phyloP scores from a whole-genome alignment of 2,888 invertebrate genomes.

The Mythimna albipuncta region DNA sequence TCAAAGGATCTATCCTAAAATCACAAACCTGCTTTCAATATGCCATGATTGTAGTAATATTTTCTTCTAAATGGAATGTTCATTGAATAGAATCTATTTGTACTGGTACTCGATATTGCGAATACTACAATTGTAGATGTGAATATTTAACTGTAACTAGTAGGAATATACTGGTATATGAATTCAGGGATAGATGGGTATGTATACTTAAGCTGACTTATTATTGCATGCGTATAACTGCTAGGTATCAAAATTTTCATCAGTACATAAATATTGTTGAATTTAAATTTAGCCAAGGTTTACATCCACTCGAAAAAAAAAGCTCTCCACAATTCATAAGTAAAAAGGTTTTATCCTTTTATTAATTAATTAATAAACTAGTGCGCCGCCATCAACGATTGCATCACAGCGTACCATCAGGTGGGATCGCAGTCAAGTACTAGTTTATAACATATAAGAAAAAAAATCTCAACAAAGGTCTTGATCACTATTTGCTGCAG shows the following conservation, averaged over 20 bases:
- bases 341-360: no score
- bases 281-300: neutral
- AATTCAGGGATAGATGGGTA: neutral
- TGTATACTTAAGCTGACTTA: no score
- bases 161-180: neutral
- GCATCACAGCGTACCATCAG: no score
- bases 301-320: neutral
- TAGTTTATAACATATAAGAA: no score
- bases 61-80: neutral
- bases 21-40: conserved; percentile 16
- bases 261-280: neutral
- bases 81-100: neutral
- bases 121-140: neutral
- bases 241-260: no score
- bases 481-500: neutral
- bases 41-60: neutral
- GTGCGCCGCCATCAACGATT: no score
- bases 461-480: neutral
- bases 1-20: conserved; percentile 14
- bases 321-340: neutral
- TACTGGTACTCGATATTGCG: neutral
- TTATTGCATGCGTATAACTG: no score
- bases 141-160: conserved; percentile 4
- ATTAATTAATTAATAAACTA: no score
- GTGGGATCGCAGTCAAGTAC: no score